Conservation (phyloP, 2,888 invertebrate species). For the Zaprionus bogoriensis region DNA sequence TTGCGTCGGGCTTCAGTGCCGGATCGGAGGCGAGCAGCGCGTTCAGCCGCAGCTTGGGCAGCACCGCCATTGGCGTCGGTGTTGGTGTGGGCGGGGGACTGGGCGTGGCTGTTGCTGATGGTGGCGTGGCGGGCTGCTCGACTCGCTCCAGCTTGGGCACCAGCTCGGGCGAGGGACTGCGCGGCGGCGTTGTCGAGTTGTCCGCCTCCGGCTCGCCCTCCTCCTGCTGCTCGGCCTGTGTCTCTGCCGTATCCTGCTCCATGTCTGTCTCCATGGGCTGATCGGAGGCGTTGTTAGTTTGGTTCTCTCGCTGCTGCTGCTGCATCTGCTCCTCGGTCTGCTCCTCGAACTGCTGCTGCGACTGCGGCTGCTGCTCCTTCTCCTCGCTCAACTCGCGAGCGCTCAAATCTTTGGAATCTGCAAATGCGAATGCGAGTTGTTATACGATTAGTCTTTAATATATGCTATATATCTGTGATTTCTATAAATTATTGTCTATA, state of each 20-base stretch:
- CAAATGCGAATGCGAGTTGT: constrained; percentile 24
- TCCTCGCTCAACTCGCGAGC: constrained; percentile 77
- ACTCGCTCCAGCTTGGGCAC: constrained; percentile 54
- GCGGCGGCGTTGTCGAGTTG: constrained; percentile 42
- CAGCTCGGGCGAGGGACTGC: constrained; percentile 44
- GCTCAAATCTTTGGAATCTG: constrained; percentile 82
- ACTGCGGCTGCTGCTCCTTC: constrained; percentile 40
- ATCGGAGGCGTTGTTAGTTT: constrained; percentile 27
- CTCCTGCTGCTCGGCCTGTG: constrained; percentile 18
- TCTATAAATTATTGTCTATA: background rate
- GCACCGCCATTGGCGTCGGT: constrained; percentile 42
- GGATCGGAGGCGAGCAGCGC: constrained; percentile 92
- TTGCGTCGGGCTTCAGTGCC: constrained; percentile 88
- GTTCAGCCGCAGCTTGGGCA: constrained; percentile 90
- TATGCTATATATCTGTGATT: background rate
- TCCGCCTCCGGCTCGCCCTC: constrained; percentile 21
- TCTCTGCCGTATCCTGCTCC: constrained; percentile 49
- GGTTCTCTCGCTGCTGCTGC: constrained; percentile 38
- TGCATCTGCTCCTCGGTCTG: constrained; percentile 38
- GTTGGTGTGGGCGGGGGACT: constrained; percentile 51
- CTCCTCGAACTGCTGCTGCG: constrained; percentile 48
- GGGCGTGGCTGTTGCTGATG: constrained; percentile 51
- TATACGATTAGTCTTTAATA: background rate
- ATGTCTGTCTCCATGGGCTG: constrained; percentile 51
- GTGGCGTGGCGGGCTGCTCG: constrained; percentile 54